Base-by-base conservation (phyloP, 92 coral and sea anemone species). In the Bergia sp. region DNA sequence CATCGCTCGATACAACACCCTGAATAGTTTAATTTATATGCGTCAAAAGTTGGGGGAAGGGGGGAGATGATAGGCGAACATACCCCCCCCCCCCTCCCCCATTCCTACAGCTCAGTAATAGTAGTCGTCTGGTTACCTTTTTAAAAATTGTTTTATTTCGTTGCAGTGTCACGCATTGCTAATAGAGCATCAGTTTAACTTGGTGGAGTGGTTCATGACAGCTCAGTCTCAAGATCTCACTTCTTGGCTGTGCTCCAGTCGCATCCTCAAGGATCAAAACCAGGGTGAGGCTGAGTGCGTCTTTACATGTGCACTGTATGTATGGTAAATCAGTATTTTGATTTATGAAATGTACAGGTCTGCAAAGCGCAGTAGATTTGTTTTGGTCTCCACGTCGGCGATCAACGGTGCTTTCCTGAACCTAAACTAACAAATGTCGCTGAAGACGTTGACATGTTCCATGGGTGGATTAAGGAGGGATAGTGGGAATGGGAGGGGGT, bases 181-280 rank as follows among this genome's bases (percentile, higher is more conserved):
- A 73, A 94, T 92, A n/a, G 89, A 90, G 40, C 78, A 92, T 76
- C 99, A 96, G 80, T 74, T 90, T n/a, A 80, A 73, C 61, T 85
- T 97, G 74, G 88, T 96, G 61, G 91, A 95, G 84, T 97, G 99
- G 99, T 97, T 97, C 85, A 89, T 93, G 93, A 90, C 91, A 72
- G 92, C 94, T 6, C 99, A 97, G 86, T 82, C 93, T 82, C 94
- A 93, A 81, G 94, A 95, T 82, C 91, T 94, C 45, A 90, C 92
- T 76, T 86, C 83, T 88, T 96, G 98, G 98, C 88, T 96, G n/a
- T 96, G 99, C 82, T 93, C 92, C 2, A 91, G 91, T 23, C 87
- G 93, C 72, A 94, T 95, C 57, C 92, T 95, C 16, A 43, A 73
- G 9, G 91, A 84, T 40, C 92, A 90, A 67, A 83, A 95, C 49